Percentiles rank a stretch among this genome's conserved stretches.
phyloP scores from a whole-genome alignment of 2,113 vertebrate species.

The Macaca nemestrina region DNA sequence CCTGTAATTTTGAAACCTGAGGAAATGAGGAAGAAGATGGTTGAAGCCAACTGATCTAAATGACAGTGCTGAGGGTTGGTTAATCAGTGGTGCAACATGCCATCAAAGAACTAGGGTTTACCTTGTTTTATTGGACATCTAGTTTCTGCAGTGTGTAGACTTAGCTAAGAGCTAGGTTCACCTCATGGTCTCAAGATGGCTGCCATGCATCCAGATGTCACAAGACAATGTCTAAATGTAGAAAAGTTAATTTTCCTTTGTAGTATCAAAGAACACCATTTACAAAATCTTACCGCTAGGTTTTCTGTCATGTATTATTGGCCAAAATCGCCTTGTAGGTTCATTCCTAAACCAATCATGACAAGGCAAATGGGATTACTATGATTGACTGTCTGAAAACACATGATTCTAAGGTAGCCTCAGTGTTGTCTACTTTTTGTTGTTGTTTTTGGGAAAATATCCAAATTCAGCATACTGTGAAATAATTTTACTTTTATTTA shows the following conservation, averaged over 20 bases:
- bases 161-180: background rate
- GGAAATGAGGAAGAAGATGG: background rate
- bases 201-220: background rate
- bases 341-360: background rate
- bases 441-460: background rate
- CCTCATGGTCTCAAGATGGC: background rate
- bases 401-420: background rate
- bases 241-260: background rate
- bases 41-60: background rate
- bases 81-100: no score
- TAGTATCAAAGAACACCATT: background rate
- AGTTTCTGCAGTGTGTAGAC: background rate
- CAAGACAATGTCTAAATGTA: background rate
- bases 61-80: background rate
- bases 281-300: background rate
- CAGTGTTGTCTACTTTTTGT: background rate
- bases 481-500: background rate
- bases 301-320: background rate
- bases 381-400: background rate
- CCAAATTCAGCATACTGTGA: background rate
- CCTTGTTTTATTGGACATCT: background rate
- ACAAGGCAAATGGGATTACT: background rate
- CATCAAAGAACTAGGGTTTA: background rate
- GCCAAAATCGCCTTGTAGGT: background rate
- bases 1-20: background rate